Conservation (phyloP, 1,140 invertebrate genomes). For the Pseudachorutes palmiensis region DNA sequence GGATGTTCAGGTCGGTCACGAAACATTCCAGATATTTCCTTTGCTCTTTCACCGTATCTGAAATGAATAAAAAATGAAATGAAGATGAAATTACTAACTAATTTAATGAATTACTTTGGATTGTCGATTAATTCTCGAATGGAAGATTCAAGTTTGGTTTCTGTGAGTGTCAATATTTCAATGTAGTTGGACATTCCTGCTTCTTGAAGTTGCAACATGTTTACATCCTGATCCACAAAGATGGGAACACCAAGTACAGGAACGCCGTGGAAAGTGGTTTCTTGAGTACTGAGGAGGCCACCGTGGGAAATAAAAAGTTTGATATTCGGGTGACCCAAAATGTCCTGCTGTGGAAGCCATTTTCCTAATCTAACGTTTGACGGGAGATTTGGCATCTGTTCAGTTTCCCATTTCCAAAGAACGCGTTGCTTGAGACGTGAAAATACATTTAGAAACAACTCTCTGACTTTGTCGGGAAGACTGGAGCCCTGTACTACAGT, state of each 20-base stretch:
- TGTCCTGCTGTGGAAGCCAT: slow-evolving; percentile 75
- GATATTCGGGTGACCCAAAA: slow-evolving; percentile 45
- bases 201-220: slow-evolving; percentile 33
- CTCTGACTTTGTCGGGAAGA: slow-evolving; percentile 42
- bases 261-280: slow-evolving; percentile 54
- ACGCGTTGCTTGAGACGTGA: slow-evolving; percentile 39
- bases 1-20: slow-evolving; percentile 4
- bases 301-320: slow-evolving; percentile 57
- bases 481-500: slow-evolving; percentile 50
- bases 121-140: slow-evolving; percentile 12
- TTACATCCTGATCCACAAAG: slow-evolving; percentile 28
- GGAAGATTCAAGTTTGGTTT: slow-evolving; percentile 11
- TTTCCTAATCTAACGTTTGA: slow-evolving; percentile 59
- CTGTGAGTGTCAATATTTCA: slow-evolving; percentile 17
- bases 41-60: slow-evolving; percentile 9
- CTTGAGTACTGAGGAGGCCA: slow-evolving; percentile 55
- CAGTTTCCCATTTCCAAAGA: slow-evolving; percentile 42
- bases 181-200: slow-evolving; percentile 29
- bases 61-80: background rate
- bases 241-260: slow-evolving; percentile 50
- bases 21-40: slow-evolving; percentile 4
- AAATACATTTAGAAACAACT: slow-evolving; percentile 41
- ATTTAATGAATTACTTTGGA: slow-evolving; percentile 13
- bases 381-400: slow-evolving; percentile 42
- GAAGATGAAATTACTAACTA: background rate